Conservation (phyloP, 2,888 invertebrate species). For the Cheilosia vulpina region DNA sequence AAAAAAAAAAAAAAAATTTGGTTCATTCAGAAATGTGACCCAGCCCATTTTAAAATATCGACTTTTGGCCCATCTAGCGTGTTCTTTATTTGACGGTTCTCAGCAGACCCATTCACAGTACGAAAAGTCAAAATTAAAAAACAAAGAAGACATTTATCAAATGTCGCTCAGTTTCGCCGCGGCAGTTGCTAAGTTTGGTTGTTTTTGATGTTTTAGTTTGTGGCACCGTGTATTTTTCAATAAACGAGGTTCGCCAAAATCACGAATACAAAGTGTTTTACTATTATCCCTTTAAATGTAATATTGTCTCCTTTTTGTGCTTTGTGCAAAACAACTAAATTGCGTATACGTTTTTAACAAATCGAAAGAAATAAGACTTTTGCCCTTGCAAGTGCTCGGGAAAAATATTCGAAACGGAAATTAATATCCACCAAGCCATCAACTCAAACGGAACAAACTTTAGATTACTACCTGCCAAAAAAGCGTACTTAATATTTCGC, state of each 20-base stretch:
- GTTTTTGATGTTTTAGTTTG: neutral
- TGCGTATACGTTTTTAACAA: neutral
- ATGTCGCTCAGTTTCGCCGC: constrained; percentile 38
- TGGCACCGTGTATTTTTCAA: neutral
- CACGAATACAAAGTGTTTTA: neutral
- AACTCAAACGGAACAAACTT: neutral
- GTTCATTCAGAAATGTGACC: no score
- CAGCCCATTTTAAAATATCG: no score
- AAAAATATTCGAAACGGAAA: neutral
- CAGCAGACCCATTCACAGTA: constrained; percentile 18
- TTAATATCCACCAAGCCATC: neutral
- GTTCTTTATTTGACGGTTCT: neutral
- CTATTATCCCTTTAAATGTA: neutral
- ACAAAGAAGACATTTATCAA: constrained; percentile 2
- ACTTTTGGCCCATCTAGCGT: neutral
- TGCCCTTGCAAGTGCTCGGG: neutral
- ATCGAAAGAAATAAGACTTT: neutral
- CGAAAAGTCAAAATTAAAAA: neutral
- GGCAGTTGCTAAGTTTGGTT: constrained; percentile 7
- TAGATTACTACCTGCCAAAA: neutral
- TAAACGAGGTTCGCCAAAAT: neutral
- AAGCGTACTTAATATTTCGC: neutral
- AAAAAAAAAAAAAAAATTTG: no score
- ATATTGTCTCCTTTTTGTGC: neutral
- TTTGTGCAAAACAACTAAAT: neutral